These are phyloP conservation scores for Anguilla japonica DNA, from an alignment of 2,113 vertebrate species.

Conservation along the genomic window DNA sequence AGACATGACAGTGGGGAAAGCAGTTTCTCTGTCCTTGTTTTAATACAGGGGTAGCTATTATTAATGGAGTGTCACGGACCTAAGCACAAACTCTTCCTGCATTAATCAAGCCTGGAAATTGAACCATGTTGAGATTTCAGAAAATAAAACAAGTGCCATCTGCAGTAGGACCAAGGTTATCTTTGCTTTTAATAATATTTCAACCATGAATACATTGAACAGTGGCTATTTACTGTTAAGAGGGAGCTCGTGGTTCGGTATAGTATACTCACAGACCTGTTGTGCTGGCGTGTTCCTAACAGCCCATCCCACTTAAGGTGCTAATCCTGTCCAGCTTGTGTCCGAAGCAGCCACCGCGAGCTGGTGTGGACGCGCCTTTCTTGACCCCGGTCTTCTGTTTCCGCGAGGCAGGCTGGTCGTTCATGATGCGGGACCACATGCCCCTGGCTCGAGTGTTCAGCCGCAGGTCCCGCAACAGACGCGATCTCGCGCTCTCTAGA, in stretches of 20 bases:
- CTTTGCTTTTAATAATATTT: no score
- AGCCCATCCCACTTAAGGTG: conserved; percentile 79
- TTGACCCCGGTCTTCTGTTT: conserved; percentile 66
- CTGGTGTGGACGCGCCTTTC: conserved; percentile 59
- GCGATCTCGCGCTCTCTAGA: conserved; percentile 42
- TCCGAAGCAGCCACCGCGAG: conserved; percentile 73
- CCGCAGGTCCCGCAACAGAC: conserved; percentile 61
- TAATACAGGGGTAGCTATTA: neutral
- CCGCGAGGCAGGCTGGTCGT: conserved; percentile 62
- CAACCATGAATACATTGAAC: no score
- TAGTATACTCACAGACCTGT: conserved; percentile 57
- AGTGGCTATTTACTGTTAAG: no score
- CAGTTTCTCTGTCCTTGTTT: neutral
- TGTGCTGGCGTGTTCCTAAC: conserved; percentile 65
- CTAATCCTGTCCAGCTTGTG: conserved; percentile 83
- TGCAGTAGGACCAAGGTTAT: neutral
- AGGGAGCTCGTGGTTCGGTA: no score
- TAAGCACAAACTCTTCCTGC: neutral
- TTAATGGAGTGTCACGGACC: neutral
- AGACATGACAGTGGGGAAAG: neutral
- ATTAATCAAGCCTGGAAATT: neutral
- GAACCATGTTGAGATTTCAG: neutral
- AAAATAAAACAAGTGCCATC: neutral
- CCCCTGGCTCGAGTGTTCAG: conserved; percentile 52
- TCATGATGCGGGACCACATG: conserved; percentile 60